These are phyloP conservation scores for Lepus americanus DNA, from an alignment of 2,113 vertebrate genomes.

Conservation along the genomic window DNA sequence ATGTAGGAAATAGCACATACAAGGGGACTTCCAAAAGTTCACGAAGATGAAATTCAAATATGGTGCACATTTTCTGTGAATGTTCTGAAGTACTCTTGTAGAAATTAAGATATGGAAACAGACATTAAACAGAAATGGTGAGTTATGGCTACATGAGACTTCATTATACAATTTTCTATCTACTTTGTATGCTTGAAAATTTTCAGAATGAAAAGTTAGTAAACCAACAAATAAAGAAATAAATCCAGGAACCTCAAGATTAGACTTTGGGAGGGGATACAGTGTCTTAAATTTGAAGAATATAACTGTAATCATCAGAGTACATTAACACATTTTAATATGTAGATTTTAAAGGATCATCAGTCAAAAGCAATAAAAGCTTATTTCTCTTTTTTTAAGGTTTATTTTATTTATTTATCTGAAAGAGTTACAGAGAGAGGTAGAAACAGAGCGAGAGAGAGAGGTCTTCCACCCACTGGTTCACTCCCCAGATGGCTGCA, in stretches of 20 bases:
- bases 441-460: too few species aligned
- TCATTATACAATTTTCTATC: neutral
- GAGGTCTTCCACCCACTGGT: too few species aligned
- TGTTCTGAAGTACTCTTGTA: too few species aligned
- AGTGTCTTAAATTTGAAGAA: constrained; percentile 44
- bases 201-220: constrained; percentile 19
- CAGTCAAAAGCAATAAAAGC: neutral
- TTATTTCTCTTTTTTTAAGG: too few species aligned
- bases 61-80: too few species aligned
- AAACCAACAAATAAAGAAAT: constrained; percentile 7
- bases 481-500: too few species aligned
- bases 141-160: neutral
- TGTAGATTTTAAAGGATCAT: neutral
- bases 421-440: too few species aligned
- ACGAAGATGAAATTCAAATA: too few species aligned
- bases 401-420: too few species aligned
- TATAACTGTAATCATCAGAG: neutral
- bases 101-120: too few species aligned
- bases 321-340: constrained; percentile 9
- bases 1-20: neutral
- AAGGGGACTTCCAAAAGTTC: too few species aligned
- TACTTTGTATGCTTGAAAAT: neutral
- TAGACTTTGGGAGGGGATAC: neutral
- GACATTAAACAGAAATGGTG: neutral
- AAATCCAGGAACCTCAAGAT: constrained; percentile 30